phyloP scores from a whole-genome alignment of 2,888 invertebrate genomes.

The Zaprionus obscuricornis region DNA sequence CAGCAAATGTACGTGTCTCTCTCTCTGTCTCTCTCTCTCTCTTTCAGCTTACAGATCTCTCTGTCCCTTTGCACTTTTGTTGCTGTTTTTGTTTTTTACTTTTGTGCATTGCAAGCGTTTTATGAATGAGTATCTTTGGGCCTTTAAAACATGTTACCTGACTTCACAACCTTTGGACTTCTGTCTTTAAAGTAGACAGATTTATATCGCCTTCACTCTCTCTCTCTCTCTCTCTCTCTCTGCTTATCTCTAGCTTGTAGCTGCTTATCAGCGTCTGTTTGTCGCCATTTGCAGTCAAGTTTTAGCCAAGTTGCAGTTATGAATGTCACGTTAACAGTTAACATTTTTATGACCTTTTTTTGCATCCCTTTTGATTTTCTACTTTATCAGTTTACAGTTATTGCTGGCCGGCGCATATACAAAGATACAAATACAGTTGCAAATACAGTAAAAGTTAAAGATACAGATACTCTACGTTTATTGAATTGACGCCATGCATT shows the following conservation, averaged over 20 bases:
- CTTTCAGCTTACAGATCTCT: slow-evolving; percentile 5
- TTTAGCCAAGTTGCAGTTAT: too few relatives aligned
- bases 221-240: too few relatives aligned
- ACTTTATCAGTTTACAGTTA: too few relatives aligned
- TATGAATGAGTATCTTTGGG: slow-evolving; percentile 62
- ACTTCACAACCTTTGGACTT: background rate
- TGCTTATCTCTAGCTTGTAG: too few relatives aligned
- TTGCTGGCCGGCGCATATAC: background rate
- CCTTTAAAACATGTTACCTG: slow-evolving; percentile 37
- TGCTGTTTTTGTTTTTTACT: background rate
- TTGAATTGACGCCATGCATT: too few relatives aligned
- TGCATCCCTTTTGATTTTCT: too few relatives aligned
- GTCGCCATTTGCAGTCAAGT: too few relatives aligned
- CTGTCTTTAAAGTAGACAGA: too few relatives aligned
- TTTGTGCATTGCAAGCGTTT: slow-evolving; percentile 31
- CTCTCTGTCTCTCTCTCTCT: slow-evolving; percentile 6
- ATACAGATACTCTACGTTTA: background rate
- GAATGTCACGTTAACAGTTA: too few relatives aligned
- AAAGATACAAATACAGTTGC: background rate
- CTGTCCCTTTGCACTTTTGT: background rate
- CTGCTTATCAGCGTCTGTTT: too few relatives aligned
- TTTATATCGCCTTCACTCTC: too few relatives aligned
- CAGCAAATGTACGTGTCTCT: slow-evolving; percentile 41
- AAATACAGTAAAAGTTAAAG: background rate
- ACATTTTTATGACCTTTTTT: too few relatives aligned